phyloP scores from a whole-genome alignment of 2,888 invertebrate genomes.

The Macrosoma leucophasiata region DNA sequence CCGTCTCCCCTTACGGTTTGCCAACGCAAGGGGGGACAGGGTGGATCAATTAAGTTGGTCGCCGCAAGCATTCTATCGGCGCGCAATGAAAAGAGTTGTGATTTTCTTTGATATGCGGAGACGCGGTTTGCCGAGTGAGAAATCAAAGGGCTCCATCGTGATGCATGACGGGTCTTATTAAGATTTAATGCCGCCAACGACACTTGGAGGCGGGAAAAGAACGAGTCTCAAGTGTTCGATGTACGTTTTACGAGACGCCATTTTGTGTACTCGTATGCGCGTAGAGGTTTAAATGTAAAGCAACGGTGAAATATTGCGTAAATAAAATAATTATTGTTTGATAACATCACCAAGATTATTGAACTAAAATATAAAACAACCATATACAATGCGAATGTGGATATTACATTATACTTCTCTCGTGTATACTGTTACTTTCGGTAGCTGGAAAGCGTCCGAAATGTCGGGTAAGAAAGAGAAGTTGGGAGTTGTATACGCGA shows the following conservation, averaged over 20 bases:
- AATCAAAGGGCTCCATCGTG: conserved; percentile 69
- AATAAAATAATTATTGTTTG: too few species aligned
- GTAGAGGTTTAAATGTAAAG: conserved; percentile 35
- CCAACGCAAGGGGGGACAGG: conserved; percentile 44
- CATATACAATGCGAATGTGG: too few species aligned
- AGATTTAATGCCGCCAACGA: conserved; percentile 74
- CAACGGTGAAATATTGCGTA: too few species aligned
- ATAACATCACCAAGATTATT: too few species aligned
- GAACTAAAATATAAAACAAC: too few species aligned
- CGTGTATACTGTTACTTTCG: too few species aligned
- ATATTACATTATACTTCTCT: too few species aligned
- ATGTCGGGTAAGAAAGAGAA: too few species aligned
- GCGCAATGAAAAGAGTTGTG: conserved; percentile 75
- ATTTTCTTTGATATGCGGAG: conserved; percentile 72
- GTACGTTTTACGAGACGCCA: conserved; percentile 69
- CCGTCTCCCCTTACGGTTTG: conserved; percentile 37
- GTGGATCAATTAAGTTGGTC: conserved; percentile 67
- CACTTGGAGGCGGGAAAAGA: conserved; percentile 73
- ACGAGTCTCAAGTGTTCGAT: conserved; percentile 68
- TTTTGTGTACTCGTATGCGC: conserved; percentile 60
- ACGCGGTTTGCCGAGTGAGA: conserved; percentile 73
- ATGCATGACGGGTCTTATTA: conserved; percentile 74
- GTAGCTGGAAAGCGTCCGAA: too few species aligned
- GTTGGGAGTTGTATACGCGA: too few species aligned
- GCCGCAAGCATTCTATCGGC: conserved; percentile 71